These are phyloP conservation scores for Limonius californicus DNA, from an alignment of 1,140 invertebrate genomes.

Conservation along the genomic window DNA sequence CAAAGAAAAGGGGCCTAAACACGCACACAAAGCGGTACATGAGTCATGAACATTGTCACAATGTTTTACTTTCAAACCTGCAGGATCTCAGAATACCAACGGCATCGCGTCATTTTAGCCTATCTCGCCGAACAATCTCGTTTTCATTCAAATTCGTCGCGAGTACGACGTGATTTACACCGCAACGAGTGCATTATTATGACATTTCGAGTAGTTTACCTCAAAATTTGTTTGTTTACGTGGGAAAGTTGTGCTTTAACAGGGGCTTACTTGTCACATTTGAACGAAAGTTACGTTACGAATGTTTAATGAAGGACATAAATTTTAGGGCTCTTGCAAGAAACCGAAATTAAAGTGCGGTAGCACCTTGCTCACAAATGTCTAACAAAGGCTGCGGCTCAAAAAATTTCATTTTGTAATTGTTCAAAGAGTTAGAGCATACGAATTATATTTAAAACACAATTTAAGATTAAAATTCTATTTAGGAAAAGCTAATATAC, in stretches of 20 bases:
- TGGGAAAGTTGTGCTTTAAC: not conserved
- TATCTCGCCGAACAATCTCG: not conserved
- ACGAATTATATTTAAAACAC: too few species aligned
- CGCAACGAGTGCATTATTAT: not conserved
- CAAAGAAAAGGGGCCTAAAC: not conserved
- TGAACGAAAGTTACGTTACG: too few species aligned
- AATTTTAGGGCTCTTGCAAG: too few species aligned
- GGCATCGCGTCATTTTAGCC: not conserved
- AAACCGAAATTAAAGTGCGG: too few species aligned
- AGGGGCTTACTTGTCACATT: too few species aligned
- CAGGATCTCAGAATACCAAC: not conserved
- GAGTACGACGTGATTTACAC: conserved; percentile 1
- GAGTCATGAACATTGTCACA: not conserved
- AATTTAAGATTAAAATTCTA: too few species aligned
- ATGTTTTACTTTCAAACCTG: not conserved
- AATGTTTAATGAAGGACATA: too few species aligned
- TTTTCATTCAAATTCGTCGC: conserved; percentile 1
- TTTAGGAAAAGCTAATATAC: too few species aligned
- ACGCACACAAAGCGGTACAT: not conserved
- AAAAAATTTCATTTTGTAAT: too few species aligned
- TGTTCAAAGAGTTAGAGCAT: too few species aligned
- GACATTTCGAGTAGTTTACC: not conserved
- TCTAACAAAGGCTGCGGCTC: too few species aligned
- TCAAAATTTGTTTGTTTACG: conserved; percentile 1
- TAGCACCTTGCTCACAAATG: too few species aligned